Base-by-base conservation (phyloP, 2,888 invertebrate species). In the Ochlodes sylvanus region DNA sequence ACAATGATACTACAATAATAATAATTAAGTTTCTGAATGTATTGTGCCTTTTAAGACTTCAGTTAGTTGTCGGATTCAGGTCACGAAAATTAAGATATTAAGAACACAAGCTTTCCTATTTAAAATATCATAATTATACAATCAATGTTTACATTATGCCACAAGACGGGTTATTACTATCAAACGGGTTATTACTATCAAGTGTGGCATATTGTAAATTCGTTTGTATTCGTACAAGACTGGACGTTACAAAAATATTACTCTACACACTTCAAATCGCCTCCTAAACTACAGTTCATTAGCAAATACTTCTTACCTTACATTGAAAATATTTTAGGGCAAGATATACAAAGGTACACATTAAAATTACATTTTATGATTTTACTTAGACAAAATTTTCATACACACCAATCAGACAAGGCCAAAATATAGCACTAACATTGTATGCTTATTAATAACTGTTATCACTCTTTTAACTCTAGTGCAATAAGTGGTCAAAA, bases 201-300 rank as follows among this genome's bases (percentile, higher is more conserved):
- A 21, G n/a, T 67, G 62, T 68, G 68, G 62, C 68, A 68, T 62
- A 68, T 9, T 63, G 32, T 62, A 47, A 67, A 47, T 56, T 56
- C 27, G 5, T 52, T 52, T 17, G 50, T 19, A 50, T 50, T 50
- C 61, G 21, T 34, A 55, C 34, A 55, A 15, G 21, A 62, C 38
- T 68, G 68, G 68, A 68, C 68, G 68, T 63, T 68, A 68, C 60
- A 68, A 68, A 68, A 68, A 68, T 68, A 68, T 68, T 58, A 65
- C 41, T 62, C 68, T 68, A 68, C 68, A 68, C 41, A 68, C 56
- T 34, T 57, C 56, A 50, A 62, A 47, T 60, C 17, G 19, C 44
- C 17, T 32, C 34, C 66, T 67, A 63, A 55, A 27, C 56, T 68
- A 62, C 47, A 62, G 47, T 62, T 68, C 62, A 68, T 68, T 68